These are phyloP conservation scores for Apus apus DNA, from an alignment of 2,113 vertebrate species.

Conservation along the genomic window DNA sequence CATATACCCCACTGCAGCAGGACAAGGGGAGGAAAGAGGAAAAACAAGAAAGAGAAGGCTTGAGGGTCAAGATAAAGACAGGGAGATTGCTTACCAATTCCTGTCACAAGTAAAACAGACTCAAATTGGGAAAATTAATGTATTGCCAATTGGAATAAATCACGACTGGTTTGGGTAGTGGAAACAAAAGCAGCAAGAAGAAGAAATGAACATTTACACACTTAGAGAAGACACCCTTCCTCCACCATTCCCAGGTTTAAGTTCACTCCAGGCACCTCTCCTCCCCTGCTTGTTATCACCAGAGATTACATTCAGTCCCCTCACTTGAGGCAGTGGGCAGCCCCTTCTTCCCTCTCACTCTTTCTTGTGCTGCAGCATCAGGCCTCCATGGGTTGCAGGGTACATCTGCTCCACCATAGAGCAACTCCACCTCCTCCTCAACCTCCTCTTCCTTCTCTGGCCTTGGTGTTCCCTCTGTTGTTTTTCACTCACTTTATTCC, in stretches of 20 bases:
- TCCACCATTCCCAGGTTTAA: not conserved
- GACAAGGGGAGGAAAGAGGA: not conserved
- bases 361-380: not conserved
- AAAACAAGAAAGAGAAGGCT: not conserved
- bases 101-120: not conserved
- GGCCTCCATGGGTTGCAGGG: not conserved
- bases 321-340: not conserved
- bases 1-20: not conserved
- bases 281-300: not conserved
- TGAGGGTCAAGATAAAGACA: not conserved
- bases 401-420: not conserved
- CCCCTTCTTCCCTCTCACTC: not conserved
- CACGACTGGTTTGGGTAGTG: not conserved
- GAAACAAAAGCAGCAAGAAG: not conserved
- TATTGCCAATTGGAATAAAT: not conserved
- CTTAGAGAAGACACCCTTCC: not conserved
- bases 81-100: not conserved
- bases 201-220: not conserved
- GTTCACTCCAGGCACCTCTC: not conserved
- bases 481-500: not conserved
- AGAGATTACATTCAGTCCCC: not conserved
- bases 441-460: not conserved
- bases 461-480: not conserved
- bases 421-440: not conserved
- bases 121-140: not conserved